These are phyloP conservation scores for Premnoplex brunnescens DNA, from an alignment of 2,797 vertebrate genomes.

Conservation along the genomic window DNA sequence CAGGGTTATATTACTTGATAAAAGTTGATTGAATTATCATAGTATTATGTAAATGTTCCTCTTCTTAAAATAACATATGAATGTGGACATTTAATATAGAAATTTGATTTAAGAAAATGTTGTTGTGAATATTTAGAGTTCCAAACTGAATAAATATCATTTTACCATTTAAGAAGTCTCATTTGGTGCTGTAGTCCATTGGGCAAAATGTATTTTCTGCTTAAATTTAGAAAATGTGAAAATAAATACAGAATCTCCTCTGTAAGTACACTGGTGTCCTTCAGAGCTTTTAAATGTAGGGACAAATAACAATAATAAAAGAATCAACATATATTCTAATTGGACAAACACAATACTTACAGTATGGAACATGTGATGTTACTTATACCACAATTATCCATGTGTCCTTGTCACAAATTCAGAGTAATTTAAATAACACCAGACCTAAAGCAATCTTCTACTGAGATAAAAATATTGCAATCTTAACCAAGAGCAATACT, in stretches of 20 bases:
- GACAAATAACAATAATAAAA: not conserved
- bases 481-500: not conserved
- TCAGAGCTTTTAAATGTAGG: not conserved
- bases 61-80: not conserved
- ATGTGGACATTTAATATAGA: not conserved
- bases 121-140: not conserved
- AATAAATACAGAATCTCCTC: not conserved
- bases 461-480: not conserved
- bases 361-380: not conserved
- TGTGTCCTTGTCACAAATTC: not conserved
- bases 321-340: not conserved
- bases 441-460: not conserved
- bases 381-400: not conserved
- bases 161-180: not conserved
- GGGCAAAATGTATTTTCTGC: not conserved
- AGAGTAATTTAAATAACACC: not conserved
- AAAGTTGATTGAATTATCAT: not conserved
- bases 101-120: not conserved
- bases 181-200: not conserved
- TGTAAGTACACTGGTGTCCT: not conserved
- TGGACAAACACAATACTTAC: not conserved
- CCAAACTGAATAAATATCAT: not conserved
- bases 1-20: not conserved
- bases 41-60: not conserved
- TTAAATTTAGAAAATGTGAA: not conserved